Percentiles rank a stretch among this genome's conserved stretches.
Conservation (phyloP, 1,140 invertebrate genomes). For the Diorhabda elongata region DNA sequence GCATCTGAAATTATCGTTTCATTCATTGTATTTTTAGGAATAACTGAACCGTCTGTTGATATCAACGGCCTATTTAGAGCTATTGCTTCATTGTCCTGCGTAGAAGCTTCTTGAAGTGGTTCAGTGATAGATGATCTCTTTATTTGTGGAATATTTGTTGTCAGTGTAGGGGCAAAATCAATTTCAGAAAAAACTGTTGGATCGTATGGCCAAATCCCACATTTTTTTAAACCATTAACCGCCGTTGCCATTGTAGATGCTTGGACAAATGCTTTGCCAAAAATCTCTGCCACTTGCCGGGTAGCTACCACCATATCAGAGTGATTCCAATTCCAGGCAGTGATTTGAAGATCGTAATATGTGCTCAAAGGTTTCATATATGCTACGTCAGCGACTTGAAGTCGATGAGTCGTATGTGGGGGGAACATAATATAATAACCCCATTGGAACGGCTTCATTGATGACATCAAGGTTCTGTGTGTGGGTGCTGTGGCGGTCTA, state of each 20-base stretch:
- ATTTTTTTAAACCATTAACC: neutral
- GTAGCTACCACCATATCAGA: slow-evolving; percentile 4
- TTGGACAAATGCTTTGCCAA: slow-evolving; percentile 4
- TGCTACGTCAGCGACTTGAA: slow-evolving; percentile 5
- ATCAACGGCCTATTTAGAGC: no score
- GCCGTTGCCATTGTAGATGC: slow-evolving; percentile 11
- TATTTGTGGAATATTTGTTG: neutral
- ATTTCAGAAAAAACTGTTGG: neutral
- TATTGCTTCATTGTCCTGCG: no score
- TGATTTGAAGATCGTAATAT: no score
- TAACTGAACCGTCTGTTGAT: no score
- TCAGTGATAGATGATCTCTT: neutral
- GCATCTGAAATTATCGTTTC: no score
- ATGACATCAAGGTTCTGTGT: slow-evolving; percentile 19
- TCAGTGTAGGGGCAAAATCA: neutral
- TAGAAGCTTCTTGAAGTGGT: no score
- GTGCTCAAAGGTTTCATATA: no score
- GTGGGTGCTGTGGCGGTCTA: slow-evolving; percentile 32
- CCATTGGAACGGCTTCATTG: slow-evolving; percentile 28
- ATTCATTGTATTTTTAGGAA: no score
- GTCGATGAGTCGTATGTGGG: slow-evolving; percentile 34
- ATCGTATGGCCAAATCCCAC: slow-evolving; percentile 2
- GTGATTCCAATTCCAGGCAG: slow-evolving; percentile 28
- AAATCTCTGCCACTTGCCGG: neutral
- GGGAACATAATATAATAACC: neutral